Evolutionary conservation across 2,888 invertebrate genomes (phyloP).

Genomic region (Lycaena phlaeas): DNA sequence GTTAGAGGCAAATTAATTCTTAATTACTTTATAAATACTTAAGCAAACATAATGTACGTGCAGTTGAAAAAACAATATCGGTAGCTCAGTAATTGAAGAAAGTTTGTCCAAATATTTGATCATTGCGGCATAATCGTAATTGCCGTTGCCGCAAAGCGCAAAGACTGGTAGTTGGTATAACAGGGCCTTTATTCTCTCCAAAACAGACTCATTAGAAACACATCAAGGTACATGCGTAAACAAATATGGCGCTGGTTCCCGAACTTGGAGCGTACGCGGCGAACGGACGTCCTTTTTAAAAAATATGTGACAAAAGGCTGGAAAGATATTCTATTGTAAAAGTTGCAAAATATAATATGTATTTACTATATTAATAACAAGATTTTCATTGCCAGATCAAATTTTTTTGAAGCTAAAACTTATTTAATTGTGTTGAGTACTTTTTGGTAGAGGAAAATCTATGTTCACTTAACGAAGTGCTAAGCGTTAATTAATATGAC

Average conservation of each 20-base stretch:
- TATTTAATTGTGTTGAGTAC: too few relatives aligned
- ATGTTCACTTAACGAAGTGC: too few relatives aligned
- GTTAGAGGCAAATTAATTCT: slow-evolving; percentile 7
- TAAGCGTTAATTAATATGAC: too few relatives aligned
- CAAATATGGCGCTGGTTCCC: slow-evolving; percentile 51
- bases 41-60: slow-evolving; percentile 43
- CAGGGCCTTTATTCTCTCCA: slow-evolving; percentile 43
- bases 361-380: too few relatives aligned
- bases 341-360: too few relatives aligned
- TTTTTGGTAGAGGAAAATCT: too few relatives aligned
- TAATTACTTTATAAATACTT: slow-evolving; percentile 10
- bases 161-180: slow-evolving; percentile 66
- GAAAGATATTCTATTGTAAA: too few relatives aligned
- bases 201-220: slow-evolving; percentile 60
- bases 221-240: slow-evolving; percentile 61
- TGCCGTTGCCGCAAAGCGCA: slow-evolving; percentile 44
- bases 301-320: too few relatives aligned
- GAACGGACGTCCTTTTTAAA: slow-evolving; percentile 11
- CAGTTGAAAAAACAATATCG: slow-evolving; percentile 52
- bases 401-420: too few relatives aligned
- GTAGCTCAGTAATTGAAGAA: slow-evolving; percentile 68
- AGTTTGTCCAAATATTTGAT: slow-evolving; percentile 65
- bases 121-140: slow-evolving; percentile 54
- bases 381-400: too few relatives aligned
- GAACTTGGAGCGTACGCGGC: slow-evolving; percentile 14